A percentile compares a stretch with the other conserved stretches of the same genome.
These are phyloP conservation scores for Metacarcinus magister DNA, from an alignment of 2,888 invertebrate genomes.

Conservation along the genomic window DNA sequence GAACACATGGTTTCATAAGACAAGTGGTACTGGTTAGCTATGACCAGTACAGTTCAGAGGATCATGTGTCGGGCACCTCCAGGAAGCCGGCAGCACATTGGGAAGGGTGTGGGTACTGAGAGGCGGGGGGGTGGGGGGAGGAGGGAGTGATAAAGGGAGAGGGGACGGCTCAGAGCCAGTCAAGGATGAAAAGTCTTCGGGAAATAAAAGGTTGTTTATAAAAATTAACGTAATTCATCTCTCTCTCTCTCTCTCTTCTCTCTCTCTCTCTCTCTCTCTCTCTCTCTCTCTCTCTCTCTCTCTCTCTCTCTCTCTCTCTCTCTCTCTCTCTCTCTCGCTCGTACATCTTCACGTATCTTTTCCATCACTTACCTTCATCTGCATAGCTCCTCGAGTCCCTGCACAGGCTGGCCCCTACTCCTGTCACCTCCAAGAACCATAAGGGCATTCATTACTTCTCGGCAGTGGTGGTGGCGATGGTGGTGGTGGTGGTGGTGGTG, in stretches of 20 bases:
- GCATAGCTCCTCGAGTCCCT: background rate
- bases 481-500: background rate
- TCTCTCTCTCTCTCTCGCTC: no score
- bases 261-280: slow-evolving; percentile 6
- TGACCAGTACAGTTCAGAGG: no score
- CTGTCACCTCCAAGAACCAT: background rate
- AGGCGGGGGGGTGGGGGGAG: no score
- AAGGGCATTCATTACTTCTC: background rate
- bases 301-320: slow-evolving; percentile 49
- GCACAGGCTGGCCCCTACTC: background rate
- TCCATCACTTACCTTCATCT: background rate
- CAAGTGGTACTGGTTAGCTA: no score
- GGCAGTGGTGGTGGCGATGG: background rate
- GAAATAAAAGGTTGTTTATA: background rate
- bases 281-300: slow-evolving; percentile 32
- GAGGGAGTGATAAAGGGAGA: background rate
- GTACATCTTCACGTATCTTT: background rate
- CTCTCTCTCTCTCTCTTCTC: background rate
- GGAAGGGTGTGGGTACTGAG: no score
- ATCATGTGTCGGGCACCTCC: no score
- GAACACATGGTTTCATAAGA: no score
- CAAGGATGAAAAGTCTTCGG: no score
- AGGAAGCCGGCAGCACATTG: no score
- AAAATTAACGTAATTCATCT: background rate
- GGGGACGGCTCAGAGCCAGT: no score